phyloP scores from a whole-genome alignment of 2,113 vertebrate genomes.

The Trichechus manatus region DNA sequence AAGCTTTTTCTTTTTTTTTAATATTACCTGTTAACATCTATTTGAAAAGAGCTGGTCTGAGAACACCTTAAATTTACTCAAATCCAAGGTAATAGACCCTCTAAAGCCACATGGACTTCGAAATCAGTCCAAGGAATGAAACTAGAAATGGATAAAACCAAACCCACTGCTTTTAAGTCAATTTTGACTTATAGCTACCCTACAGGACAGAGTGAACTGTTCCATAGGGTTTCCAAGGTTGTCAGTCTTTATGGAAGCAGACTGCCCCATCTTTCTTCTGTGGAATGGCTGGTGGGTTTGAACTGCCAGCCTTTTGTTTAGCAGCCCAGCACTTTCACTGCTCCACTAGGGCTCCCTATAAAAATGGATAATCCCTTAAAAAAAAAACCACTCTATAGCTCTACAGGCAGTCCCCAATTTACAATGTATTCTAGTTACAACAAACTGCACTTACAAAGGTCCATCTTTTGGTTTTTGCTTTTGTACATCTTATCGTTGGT shows the following conservation, averaged over 20 bases:
- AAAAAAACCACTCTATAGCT: neutral
- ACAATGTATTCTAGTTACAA: neutral
- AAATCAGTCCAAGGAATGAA: conserved; percentile 9
- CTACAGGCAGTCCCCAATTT: no score
- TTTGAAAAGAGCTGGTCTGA: neutral
- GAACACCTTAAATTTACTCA: neutral
- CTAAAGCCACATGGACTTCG: conserved; percentile 2
- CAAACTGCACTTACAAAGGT: neutral
- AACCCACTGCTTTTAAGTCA: no score
- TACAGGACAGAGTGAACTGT: no score
- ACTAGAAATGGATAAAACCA: neutral
- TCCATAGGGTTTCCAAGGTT: no score
- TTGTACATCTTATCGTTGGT: neutral
- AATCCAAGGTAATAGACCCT: neutral
- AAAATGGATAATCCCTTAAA: neutral
- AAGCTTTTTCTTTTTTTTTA: neutral
- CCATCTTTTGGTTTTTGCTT: neutral
- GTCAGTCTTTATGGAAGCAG: no score
- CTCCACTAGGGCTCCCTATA: neutral
- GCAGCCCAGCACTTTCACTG: no score
- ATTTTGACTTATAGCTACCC: no score
- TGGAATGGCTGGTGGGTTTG: no score
- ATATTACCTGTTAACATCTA: neutral
- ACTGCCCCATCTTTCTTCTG: no score
- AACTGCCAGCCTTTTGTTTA: no score